A percentile compares a stretch with the other conserved stretches of the same genome.
These are phyloP conservation scores for Scolanthus callimorphus DNA, from an alignment of 92 coral and sea anemone genomes.

Conservation along the genomic window DNA sequence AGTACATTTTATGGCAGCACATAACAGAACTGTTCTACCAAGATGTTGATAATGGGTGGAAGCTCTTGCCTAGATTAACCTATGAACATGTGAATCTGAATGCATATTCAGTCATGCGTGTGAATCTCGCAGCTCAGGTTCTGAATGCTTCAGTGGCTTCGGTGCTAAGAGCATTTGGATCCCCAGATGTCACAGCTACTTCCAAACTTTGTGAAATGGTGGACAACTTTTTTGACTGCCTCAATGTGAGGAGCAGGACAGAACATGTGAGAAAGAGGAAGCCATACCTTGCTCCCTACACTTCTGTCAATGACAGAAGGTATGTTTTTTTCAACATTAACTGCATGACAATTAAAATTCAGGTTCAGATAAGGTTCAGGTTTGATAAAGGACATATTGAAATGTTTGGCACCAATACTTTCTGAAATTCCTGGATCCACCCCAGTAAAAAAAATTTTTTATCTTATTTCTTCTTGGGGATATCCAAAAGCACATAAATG, in stretches of 20 bases:
- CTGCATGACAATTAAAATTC: neutral
- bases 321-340: constrained; percentile 3
- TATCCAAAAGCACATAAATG: no score
- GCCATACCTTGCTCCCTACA: constrained; percentile 64
- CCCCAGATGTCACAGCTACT: constrained; percentile 58
- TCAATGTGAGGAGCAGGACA: constrained; percentile 57
- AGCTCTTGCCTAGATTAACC: constrained; percentile 58
- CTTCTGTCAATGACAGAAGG: constrained; percentile 40
- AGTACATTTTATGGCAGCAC: constrained; percentile 59
- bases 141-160: constrained; percentile 55
- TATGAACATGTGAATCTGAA: constrained; percentile 61
- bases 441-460: neutral
- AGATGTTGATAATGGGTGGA: constrained; percentile 54
- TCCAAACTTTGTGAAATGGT: constrained; percentile 67
- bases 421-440: no score
- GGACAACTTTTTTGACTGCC: constrained; percentile 62
- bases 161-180: constrained; percentile 54
- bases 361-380: no score
- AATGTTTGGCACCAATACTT: no score
- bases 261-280: constrained; percentile 63
- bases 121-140: constrained; percentile 70
- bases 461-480: no score
- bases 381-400: no score
- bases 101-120: constrained; percentile 64
- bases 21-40: constrained; percentile 38